These are phyloP conservation scores for Trichonephila inaurata DNA, from an alignment of 1,140 invertebrate genomes.

Conservation along the genomic window DNA sequence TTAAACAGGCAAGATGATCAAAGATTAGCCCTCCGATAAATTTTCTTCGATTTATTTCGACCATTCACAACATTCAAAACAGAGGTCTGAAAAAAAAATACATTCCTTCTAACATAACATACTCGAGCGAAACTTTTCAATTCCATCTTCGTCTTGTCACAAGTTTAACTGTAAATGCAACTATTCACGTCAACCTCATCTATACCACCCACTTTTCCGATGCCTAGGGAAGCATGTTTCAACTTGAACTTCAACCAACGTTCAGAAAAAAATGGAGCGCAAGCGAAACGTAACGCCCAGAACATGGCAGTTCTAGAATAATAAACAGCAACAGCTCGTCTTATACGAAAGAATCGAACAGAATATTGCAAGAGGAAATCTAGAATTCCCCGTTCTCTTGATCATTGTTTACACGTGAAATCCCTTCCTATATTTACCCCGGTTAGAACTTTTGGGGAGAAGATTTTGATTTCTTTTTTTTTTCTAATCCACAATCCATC, in stretches of 20 bases:
- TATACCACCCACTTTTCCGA: neutral
- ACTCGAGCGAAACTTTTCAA: too few species aligned
- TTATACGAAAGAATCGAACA: neutral
- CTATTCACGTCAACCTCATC: neutral
- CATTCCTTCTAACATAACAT: too few species aligned
- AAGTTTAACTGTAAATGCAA: too few species aligned
- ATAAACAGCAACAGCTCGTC: slow-evolving; percentile 2
- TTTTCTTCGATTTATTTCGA: too few species aligned
- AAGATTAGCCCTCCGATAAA: too few species aligned
- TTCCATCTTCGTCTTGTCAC: too few species aligned
- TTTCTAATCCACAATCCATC: slow-evolving; percentile 71
- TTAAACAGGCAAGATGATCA: too few species aligned
- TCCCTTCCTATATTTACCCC: slow-evolving; percentile 59
- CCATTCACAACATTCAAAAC: too few species aligned
- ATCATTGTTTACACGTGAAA: slow-evolving; percentile 67
- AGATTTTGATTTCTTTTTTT: neutral
- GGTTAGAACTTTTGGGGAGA: neutral
- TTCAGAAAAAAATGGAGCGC: neutral
- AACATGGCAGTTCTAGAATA: slow-evolving; percentile 33
- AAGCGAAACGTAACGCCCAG: slow-evolving; percentile 1
- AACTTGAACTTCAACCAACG: neutral
- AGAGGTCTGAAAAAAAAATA: too few species aligned
- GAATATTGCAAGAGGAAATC: slow-evolving; percentile 24
- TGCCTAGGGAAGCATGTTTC: neutral
- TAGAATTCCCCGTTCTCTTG: slow-evolving; percentile 41